A percentile compares a stretch with the other conserved stretches of the same genome.
Evolutionary conservation across 2,797 vertebrate genomes (phyloP).

Genomic region (Acanthiza pusilla): DNA sequence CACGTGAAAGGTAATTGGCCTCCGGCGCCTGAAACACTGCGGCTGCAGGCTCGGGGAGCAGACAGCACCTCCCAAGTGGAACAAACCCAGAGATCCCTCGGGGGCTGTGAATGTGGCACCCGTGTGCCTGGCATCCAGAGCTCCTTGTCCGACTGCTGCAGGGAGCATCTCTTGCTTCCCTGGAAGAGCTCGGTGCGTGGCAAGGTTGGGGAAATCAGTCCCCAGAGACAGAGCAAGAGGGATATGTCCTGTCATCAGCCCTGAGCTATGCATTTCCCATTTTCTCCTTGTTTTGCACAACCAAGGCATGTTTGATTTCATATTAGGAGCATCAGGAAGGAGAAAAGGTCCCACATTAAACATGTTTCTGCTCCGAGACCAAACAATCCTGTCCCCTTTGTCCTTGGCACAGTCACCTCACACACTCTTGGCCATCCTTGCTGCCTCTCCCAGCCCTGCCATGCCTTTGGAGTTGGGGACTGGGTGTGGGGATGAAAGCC

Average conservation of each 20-base stretch:
- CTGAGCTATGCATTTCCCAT: not conserved
- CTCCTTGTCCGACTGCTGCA: not conserved
- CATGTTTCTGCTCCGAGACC: not conserved
- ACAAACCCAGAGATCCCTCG: not conserved
- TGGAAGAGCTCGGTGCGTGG: not conserved
- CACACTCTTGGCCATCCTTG: not conserved
- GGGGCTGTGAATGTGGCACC: not conserved
- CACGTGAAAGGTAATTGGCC: not conserved
- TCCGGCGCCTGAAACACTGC: not conserved
- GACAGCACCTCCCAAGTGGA: not conserved
- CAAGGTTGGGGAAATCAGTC: not conserved
- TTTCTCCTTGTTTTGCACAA: not conserved
- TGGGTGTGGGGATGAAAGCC: not conserved
- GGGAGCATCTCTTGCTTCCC: not conserved
- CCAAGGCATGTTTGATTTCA: not conserved
- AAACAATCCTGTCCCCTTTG: not conserved
- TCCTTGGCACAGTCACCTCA: not conserved
- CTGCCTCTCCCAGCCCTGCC: not conserved
- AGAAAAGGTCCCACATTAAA: not conserved
- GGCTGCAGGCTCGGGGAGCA: not conserved
- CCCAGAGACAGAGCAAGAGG: not conserved
- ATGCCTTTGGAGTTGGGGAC: not conserved
- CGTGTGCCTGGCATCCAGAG: not conserved
- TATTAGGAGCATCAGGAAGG: not conserved
- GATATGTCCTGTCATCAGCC: not conserved